These are phyloP conservation scores for Noturus placidus DNA, from an alignment of 2,113 vertebrate genomes.

Conservation along the genomic window DNA sequence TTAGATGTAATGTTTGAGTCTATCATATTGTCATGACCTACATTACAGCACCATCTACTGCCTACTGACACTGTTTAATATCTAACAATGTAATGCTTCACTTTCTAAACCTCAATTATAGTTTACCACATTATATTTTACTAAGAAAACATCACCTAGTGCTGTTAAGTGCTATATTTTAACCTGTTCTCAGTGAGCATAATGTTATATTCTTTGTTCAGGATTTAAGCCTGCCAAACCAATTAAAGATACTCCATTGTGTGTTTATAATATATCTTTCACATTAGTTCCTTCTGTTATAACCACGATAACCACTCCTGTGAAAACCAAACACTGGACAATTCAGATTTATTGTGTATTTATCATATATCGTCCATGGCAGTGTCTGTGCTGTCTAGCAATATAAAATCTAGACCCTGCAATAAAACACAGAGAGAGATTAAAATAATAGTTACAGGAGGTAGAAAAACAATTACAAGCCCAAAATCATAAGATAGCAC, in stretches of 20 bases:
- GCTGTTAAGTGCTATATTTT: neutral
- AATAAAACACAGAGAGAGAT: neutral
- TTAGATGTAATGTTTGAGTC: neutral
- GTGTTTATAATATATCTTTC: neutral
- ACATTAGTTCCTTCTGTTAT: constrained; percentile 15
- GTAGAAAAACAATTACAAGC: neutral
- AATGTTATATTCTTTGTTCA: neutral
- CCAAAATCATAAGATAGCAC: neutral
- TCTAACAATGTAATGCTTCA: neutral
- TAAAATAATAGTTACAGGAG: neutral
- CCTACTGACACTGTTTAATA: neutral
- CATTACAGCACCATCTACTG: constrained; percentile 6
- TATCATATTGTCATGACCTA: neutral
- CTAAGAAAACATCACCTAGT: neutral
- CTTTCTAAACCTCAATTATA: neutral
- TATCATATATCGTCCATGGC: neutral
- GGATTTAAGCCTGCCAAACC: neutral
- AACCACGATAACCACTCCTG: neutral
- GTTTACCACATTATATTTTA: neutral
- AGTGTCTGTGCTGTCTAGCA: constrained; percentile 35
- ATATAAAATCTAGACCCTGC: constrained; percentile 55
- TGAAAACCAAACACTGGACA: constrained; percentile 8
- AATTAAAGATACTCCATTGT: neutral
- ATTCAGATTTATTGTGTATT: constrained; percentile 18
- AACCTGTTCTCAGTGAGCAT: neutral